phyloP scores from a whole-genome alignment of 64 coral and sea anemone species.

The Actinia equina region DNA sequence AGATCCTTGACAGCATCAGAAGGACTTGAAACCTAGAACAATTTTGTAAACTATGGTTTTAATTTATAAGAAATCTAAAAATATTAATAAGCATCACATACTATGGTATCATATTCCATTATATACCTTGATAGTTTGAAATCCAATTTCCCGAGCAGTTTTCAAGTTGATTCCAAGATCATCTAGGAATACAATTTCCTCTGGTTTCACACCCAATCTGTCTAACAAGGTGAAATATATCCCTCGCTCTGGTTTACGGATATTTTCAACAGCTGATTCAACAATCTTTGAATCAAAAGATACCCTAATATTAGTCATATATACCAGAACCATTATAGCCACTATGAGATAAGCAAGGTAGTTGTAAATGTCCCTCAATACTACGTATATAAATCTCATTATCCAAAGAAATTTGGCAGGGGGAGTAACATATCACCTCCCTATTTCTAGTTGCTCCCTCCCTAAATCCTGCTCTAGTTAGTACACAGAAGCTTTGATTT shows the following conservation, averaged over 20 bases:
- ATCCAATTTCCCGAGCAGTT: slow-evolving; percentile 67
- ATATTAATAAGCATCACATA: background rate
- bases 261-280: slow-evolving; percentile 81
- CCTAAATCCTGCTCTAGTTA: no score
- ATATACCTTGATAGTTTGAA: slow-evolving; percentile 61
- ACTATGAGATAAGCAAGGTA: no score
- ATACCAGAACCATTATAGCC: no score
- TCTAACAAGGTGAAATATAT: slow-evolving; percentile 72
- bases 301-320: no score
- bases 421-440: no score
- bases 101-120: background rate
- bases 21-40: slow-evolving; percentile 51
- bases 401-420: no score
- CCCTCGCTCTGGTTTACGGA: slow-evolving; percentile 74
- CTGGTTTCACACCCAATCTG: slow-evolving; percentile 66
- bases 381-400: no score
- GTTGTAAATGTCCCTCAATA: no score
- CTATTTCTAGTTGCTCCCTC: no score
- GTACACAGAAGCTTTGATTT: no score
- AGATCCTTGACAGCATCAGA: slow-evolving; percentile 38
- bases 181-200: slow-evolving; percentile 90
- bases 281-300: slow-evolving; percentile 39
- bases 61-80: background rate
- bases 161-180: slow-evolving; percentile 85
- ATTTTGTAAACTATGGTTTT: background rate